These are phyloP conservation scores for Saccostrea glomerata DNA, from an alignment of 1,140 invertebrate species.

Conservation along the genomic window DNA sequence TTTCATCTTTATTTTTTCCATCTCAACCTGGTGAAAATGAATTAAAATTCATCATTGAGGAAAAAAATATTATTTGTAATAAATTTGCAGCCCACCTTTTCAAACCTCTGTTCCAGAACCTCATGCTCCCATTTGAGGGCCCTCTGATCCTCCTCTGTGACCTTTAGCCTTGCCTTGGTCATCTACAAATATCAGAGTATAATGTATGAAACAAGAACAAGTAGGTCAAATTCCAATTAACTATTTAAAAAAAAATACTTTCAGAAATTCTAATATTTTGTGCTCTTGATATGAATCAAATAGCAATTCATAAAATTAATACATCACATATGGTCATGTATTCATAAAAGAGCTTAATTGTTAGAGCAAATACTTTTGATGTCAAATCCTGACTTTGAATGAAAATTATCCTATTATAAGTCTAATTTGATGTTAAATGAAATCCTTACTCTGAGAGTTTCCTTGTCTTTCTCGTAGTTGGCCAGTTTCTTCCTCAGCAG, in stretches of 20 bases:
- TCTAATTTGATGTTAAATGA: background rate
- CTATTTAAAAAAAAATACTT: too few species aligned
- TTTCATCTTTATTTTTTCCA: too few species aligned
- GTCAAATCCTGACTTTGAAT: too few species aligned
- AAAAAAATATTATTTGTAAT: background rate
- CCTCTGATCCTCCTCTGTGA: conserved; percentile 88
- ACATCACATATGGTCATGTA: too few species aligned
- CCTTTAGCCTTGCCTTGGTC: conserved; percentile 83
- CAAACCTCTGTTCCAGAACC: conserved; percentile 88
- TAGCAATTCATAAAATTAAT: too few species aligned
- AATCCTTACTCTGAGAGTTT: conserved; percentile 80
- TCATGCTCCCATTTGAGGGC: conserved; percentile 82
- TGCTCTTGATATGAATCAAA: too few species aligned
- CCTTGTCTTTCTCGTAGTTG: conserved; percentile 90
- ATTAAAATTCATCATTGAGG: too few species aligned
- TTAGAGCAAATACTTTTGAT: too few species aligned
- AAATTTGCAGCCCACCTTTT: conserved; percentile 81
- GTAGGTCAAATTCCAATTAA: too few species aligned
- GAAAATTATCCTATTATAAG: background rate
- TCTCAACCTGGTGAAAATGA: too few species aligned
- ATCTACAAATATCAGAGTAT: conserved; percentile 80
- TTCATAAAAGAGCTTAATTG: too few species aligned
- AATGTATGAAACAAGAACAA: background rate
- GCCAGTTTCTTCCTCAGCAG: conserved; percentile 86
- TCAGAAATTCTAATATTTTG: too few species aligned